Evolutionary conservation across 2,113 vertebrate species (phyloP), one percentile per base, ranked within the genome.

Genomic region (Megaceryle maxima): DNA sequence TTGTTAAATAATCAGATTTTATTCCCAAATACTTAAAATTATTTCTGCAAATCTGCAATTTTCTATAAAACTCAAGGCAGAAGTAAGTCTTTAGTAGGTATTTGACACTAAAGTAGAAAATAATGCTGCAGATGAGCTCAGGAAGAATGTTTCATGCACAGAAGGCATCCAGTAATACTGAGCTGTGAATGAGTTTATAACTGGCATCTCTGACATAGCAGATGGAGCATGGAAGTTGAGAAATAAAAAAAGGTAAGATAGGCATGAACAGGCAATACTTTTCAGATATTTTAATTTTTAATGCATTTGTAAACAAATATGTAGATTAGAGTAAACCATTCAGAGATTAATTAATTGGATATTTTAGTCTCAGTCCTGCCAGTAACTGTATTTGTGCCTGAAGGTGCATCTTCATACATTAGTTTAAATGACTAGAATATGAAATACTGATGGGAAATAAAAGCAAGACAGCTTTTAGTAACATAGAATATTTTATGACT

Each of bases 401-500:
- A 76, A 84, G 67, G 39, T 75, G 46, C 28, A 35, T 74, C 51
- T 77, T 82, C 2, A 2, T 77, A 81, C 9, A 44, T 79, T 69
- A 50, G 10, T 74, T 70, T 80, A 37, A 88, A 59, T 92, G 21
- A 74, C n/a, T 80, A 68, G 50, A 70, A 83, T 69, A 37, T 77
- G 59, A 90, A 96, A 89, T 78, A 91, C 31, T 81, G 46, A 56
- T 64, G 55, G 76, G 70, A 91, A 96, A 94, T 82, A 89, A 94
- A 94, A 92, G 29, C 13, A 69, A 88, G 63, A 63, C 13, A 90
- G 55, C 7, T 73, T 80, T 92, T 88, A 81, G 53, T 56, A 59
- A 33, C 51, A 48, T 8, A 82, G 66, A 78, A 53, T 82, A 85
- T 79, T 94, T 94, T 91, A 89, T 87, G 67, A 66, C 53, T 43